Evolutionary conservation across 2,797 vertebrate species (phyloP).

Genomic region (Premnoplex brunnescens): DNA sequence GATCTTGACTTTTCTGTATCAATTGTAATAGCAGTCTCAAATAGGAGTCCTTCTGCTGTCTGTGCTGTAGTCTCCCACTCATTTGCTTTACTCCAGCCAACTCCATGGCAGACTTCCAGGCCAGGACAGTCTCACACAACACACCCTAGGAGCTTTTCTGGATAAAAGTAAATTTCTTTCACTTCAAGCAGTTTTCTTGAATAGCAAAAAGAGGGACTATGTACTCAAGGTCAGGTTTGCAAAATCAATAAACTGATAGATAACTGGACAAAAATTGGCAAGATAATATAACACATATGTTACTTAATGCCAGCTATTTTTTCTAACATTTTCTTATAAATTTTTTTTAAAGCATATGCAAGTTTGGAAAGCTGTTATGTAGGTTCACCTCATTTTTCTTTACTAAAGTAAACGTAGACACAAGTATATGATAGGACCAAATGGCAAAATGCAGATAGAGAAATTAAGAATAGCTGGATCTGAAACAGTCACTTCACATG

Average conservation of each 20-base stretch:
- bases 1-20: not conserved
- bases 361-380: not conserved
- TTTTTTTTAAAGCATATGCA: not conserved
- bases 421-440: not conserved
- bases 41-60: not conserved
- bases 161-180: slow-evolving; percentile 3
- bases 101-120: not conserved
- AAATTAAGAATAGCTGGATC: not conserved
- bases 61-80: not conserved
- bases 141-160: not conserved
- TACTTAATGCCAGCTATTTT: not conserved
- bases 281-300: not conserved
- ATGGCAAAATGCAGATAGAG: not conserved
- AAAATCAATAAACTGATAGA: slow-evolving; percentile 10
- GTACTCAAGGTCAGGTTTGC: not conserved
- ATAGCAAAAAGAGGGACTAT: not conserved
- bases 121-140: not conserved
- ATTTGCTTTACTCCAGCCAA: not conserved
- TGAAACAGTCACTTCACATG: slow-evolving; percentile 1
- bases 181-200: slow-evolving; percentile 5
- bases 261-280: slow-evolving; percentile 24
- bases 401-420: not conserved
- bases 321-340: not conserved
- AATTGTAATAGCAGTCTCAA: not conserved
- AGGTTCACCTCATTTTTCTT: not conserved